Conservation (phyloP, 1,140 invertebrate genomes). For the Metaphire vulgaris region DNA sequence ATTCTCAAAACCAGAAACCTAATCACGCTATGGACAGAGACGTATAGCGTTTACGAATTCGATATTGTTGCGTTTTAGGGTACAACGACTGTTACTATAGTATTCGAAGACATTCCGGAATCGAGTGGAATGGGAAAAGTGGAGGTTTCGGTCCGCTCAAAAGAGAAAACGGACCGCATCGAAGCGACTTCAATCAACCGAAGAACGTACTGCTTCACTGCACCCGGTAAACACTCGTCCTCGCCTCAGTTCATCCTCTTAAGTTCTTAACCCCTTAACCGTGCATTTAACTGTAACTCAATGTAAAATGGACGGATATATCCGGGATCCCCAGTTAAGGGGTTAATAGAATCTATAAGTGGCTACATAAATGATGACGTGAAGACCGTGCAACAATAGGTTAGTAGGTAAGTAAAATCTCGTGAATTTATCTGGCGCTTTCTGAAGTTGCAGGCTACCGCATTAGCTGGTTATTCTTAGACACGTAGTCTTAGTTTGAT, state of each 20-base stretch:
- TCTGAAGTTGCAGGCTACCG: too few relatives aligned
- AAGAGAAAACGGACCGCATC: not conserved
- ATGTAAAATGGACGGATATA: not conserved
- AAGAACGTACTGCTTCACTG: not conserved
- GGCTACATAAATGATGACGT: not conserved
- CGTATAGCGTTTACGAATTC: too few relatives aligned
- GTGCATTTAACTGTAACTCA: not conserved
- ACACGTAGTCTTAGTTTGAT: too few relatives aligned
- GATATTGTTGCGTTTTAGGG: too few relatives aligned
- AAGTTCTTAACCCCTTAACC: not conserved
- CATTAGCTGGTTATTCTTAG: too few relatives aligned
- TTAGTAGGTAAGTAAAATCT: too few relatives aligned
- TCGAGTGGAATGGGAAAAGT: not conserved
- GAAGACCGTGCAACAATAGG: too few relatives aligned
- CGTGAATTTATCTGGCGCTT: too few relatives aligned
- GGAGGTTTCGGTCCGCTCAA: not conserved
- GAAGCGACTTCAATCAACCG: not conserved
- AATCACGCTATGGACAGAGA: too few relatives aligned
- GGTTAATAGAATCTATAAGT: not conserved
- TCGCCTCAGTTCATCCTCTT: too few relatives aligned
- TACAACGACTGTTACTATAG: not conserved
- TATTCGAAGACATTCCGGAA: not conserved
- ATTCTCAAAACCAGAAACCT: too few relatives aligned
- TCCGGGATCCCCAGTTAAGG: not conserved
- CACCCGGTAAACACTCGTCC: not conserved